These are phyloP conservation scores for Pleuronectes platessa DNA, from an alignment of 2,113 vertebrate genomes.

Conservation along the genomic window DNA sequence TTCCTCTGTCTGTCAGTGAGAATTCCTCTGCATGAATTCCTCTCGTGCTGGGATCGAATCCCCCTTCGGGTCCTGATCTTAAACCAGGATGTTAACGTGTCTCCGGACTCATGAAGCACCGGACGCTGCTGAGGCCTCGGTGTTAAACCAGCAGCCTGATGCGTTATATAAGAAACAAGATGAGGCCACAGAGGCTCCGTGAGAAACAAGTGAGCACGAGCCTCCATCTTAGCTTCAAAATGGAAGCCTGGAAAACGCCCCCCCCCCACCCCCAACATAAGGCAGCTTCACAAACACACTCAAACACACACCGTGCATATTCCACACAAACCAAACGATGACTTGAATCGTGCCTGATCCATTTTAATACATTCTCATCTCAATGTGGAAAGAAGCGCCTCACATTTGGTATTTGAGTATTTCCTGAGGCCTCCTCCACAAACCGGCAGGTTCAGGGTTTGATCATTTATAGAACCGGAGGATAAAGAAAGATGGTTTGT, in stretches of 20 bases:
- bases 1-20: too few species aligned
- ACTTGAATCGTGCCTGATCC: not conserved
- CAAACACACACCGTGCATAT: not conserved
- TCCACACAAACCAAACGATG: not conserved
- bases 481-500: too few species aligned
- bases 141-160: not conserved
- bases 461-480: not conserved
- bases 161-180: constrained; percentile 68
- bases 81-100: too few species aligned
- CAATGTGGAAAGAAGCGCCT: not conserved
- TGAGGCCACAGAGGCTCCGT: constrained; percentile 54
- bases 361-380: not conserved
- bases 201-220: constrained; percentile 76
- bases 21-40: too few species aligned
- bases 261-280: constrained; percentile 38
- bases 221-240: constrained; percentile 87
- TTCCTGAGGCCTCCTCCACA: too few species aligned
- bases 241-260: constrained; percentile 78
- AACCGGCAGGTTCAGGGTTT: too few species aligned
- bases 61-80: too few species aligned
- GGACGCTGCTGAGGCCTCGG: not conserved
- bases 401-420: not conserved
- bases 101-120: too few species aligned
- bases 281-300: constrained; percentile 14
- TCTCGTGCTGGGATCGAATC: too few species aligned